These are phyloP conservation scores for Brevimyrus niger DNA, from an alignment of 2,113 vertebrate species.

Conservation along the genomic window DNA sequence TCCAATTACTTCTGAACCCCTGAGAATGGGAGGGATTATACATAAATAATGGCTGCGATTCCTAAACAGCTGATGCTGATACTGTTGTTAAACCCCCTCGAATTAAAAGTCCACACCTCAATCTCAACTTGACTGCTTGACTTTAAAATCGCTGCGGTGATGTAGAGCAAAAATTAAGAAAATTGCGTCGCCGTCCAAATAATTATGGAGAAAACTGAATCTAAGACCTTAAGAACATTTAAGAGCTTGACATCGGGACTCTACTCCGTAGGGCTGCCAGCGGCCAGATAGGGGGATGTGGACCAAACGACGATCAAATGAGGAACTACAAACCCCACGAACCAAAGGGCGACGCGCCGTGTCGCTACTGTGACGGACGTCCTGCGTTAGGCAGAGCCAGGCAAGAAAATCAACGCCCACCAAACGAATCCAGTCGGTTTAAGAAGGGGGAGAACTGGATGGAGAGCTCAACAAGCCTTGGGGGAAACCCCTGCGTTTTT, in stretches of 20 bases:
- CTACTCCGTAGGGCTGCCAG: not conserved
- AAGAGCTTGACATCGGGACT: not conserved
- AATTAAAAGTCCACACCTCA: not conserved
- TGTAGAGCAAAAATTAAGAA: not conserved
- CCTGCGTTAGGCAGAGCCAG: not conserved
- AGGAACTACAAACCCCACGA: not conserved
- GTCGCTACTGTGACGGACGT: not conserved
- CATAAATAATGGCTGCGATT: not conserved
- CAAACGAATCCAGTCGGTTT: not conserved
- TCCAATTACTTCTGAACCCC: not conserved
- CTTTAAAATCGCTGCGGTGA: not conserved
- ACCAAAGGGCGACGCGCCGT: not conserved
- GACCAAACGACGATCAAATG: not conserved
- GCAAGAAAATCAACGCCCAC: not conserved
- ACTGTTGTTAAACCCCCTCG: not conserved
- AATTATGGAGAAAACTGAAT: not conserved
- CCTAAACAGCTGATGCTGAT: not conserved
- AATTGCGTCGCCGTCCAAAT: not conserved
- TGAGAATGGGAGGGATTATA: not conserved
- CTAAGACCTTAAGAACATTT: not conserved
- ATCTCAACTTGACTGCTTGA: not conserved
- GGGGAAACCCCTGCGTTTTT: not conserved
- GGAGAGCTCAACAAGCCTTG: not conserved
- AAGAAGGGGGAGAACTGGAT: not conserved
- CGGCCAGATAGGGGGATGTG: not conserved